Evolutionary conservation across 2,113 vertebrate genomes (phyloP), one percentile per base, ranked within the genome.

Genomic region (Chionis minor): DNA sequence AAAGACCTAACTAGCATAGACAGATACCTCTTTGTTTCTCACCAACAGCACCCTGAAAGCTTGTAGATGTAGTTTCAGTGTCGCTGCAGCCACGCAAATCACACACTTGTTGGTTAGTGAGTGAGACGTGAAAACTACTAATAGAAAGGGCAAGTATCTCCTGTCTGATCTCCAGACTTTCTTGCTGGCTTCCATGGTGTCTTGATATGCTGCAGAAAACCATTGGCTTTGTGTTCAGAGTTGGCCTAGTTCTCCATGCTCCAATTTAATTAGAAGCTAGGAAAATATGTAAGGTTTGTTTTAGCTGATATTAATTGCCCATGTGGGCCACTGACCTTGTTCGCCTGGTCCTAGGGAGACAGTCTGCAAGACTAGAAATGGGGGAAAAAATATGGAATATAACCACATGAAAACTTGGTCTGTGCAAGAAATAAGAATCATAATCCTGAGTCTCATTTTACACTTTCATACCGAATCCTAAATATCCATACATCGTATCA

Each of bases 1-100:
- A 77, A 69, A 66, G 14, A 51, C 7, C 0, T 1, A 61, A 24
- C 19, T 26, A 9, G 5, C 0, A 0, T 14, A 32, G 44, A 47
- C 6, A 67, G 11, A 32, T 12, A 55, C 3, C 4, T n/a, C 32
- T 55, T 40, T 35, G 12, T 66, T 86, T 62, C 58, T 80, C 62
- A 56, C 35, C 23, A 93, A 27, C 42, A 83, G 40, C 9, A 52
- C 49, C 21, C 14, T 21, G 38, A 54, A 83, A 54, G 13, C 51
- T 73, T 73, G 27, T 54, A 70, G 20, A 38, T 71, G 27, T 32
- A 55, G 9, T 42, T 38, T 61, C 40, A 73, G 33, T 35, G 30
- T 54, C 2, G 1, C 35, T 71, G 6, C 14, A 58, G 38, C 52
- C 56, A 63, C 0, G 0, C 16, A 72, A 51, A 65, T 56, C 35